Base-by-base conservation (phyloP, 2,888 invertebrate genomes). In the Clitarchus hookeri region DNA sequence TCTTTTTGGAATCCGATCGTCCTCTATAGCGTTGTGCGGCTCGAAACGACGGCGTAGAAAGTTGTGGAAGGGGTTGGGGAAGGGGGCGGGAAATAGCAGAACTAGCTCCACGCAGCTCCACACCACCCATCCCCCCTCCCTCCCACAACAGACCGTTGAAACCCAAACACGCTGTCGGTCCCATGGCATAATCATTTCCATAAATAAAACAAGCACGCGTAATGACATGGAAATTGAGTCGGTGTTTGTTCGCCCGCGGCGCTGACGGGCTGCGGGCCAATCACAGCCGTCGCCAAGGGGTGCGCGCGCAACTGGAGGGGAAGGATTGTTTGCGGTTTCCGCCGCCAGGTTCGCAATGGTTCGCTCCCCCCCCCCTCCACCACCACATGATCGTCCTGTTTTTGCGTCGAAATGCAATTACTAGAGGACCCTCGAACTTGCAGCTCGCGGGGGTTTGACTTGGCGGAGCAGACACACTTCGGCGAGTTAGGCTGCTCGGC, bases 191-290 rank as follows among this genome's bases (percentile, higher is more conserved):
- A 65, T 65, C 65, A 65, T 65, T 65, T 65, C 65, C 65, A 65
- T 65, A 65, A 65, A 65, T 65, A 65, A 65, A 65, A 23, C 65
- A 65, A 65, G 65, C 65, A n/a, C 65, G 65, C 65, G 65, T 65
- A 65, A 65, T 65, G 23, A 65, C 65, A 65, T 65, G 65, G 65
- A 65, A 65, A 65, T 65, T 65, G 65, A 65, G 65, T 65, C 65
- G 23, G 65, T 65, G 65, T 65, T 65, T 65, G 65, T 1, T 23
- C 19, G 8, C 65, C 65, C 65, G 65, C 65, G 19, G 65, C 16
- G 65, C 16, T 65, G 65, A 65, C 65, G 65, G 65, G 65, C 65
- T 23, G n/a, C 65, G 65, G 65, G 65, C 65, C 65, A 65, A 65
- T 65, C 65, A 65, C 65, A 65, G 65, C 65, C 65, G 48, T 48